phyloP scores from a whole-genome alignment of 2,797 vertebrate species.

The Gadopsis marmoratus region DNA sequence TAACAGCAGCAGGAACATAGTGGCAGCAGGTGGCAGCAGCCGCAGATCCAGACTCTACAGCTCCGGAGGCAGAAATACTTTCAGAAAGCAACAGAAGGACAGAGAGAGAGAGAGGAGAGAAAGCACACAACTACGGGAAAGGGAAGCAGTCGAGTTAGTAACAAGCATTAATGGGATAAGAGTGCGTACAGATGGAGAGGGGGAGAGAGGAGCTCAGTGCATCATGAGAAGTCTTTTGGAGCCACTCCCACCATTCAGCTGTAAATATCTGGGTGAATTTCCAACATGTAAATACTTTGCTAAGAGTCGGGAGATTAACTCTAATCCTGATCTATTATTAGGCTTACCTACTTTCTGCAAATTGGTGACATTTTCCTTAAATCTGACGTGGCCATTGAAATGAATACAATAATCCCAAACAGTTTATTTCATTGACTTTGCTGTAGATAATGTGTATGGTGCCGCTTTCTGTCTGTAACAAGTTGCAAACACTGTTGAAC shows the following conservation, averaged over 20 bases:
- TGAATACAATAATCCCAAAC: constrained; percentile 30
- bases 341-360: constrained; percentile 42
- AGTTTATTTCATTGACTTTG: neutral
- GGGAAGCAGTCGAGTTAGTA: too few relatives aligned
- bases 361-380: constrained; percentile 46
- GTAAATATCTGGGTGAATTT: constrained; percentile 63
- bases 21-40: too few relatives aligned
- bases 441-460: constrained; percentile 9
- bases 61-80: too few relatives aligned
- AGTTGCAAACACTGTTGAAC: constrained; percentile 2
- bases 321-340: constrained; percentile 62
- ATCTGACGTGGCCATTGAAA: constrained; percentile 44
- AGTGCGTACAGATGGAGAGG: too few relatives aligned
- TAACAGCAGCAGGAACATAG: too few relatives aligned
- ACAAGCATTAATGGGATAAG: too few relatives aligned
- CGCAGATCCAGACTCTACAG: too few relatives aligned
- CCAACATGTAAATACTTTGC: constrained; percentile 57
- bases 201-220: too few relatives aligned
- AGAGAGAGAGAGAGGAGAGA: too few relatives aligned
- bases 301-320: constrained; percentile 60
- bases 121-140: too few relatives aligned
- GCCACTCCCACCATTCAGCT: constrained; percentile 61
- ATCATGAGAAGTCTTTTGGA: constrained; percentile 23
- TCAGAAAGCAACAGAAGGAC: too few relatives aligned
- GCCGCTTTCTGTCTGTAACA: constrained; percentile 8